Conservation (phyloP, 2,797 vertebrate species). For the Vespertilio murinus region DNA sequence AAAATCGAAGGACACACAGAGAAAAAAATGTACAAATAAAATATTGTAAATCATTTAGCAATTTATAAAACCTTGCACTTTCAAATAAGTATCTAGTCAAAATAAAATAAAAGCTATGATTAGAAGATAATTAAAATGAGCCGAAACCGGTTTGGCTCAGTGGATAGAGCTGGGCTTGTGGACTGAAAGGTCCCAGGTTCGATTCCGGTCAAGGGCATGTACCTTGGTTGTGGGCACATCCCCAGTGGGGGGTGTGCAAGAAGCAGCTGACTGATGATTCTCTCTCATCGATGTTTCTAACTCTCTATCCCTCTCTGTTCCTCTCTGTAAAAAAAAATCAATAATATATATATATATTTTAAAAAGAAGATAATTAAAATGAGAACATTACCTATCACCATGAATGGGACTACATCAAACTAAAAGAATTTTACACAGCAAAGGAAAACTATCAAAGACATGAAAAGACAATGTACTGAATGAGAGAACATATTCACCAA, state of each 20-base stretch:
- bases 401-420: neutral
- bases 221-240: too few species aligned
- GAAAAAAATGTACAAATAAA: neutral
- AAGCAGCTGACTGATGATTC: too few species aligned
- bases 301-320: too few species aligned
- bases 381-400: neutral
- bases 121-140: slow-evolving; percentile 7
- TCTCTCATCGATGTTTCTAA: too few species aligned
- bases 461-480: neutral
- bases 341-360: too few species aligned
- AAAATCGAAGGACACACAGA: neutral
- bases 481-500: neutral
- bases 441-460: neutral
- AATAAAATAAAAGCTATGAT: neutral
- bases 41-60: neutral
- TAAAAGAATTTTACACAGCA: neutral
- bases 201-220: too few species aligned
- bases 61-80: neutral
- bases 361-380: slow-evolving; percentile 16
- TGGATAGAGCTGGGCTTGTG: too few species aligned
- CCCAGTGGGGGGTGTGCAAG: too few species aligned
- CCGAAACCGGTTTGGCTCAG: too few species aligned
- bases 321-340: too few species aligned
- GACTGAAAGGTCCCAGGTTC: too few species aligned
- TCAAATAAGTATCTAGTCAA: neutral